Evolutionary conservation across 2,888 invertebrate species (phyloP).

Genomic region (Nipponacmea schrenckii): DNA sequence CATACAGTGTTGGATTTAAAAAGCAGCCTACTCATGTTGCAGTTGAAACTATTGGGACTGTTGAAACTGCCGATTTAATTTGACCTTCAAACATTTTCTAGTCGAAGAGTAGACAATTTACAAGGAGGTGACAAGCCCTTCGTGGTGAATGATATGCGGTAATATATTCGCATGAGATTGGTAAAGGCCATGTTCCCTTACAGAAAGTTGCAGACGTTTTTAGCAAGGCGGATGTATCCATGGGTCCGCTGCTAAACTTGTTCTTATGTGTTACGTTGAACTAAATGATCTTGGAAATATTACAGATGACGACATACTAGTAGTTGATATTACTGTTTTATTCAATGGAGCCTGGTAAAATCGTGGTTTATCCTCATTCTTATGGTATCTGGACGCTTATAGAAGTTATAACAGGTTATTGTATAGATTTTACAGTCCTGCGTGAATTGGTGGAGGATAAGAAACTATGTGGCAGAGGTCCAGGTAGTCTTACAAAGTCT

Average conservation of each 20-base stretch:
- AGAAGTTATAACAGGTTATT: neutral
- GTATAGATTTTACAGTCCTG: slow-evolving; percentile 5
- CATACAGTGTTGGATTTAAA: too few species aligned
- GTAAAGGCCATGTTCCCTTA: neutral
- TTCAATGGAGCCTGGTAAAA: too few species aligned
- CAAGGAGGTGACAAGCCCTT: neutral
- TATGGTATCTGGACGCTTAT: too few species aligned
- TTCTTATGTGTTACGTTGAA: neutral
- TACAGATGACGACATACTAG: too few species aligned
- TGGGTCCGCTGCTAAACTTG: neutral
- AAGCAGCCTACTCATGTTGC: too few species aligned
- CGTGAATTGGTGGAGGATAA: slow-evolving; percentile 13
- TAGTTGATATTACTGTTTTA: too few species aligned
- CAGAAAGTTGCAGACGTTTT: neutral
- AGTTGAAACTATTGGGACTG: too few species aligned
- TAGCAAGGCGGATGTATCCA: neutral
- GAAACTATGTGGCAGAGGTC: slow-evolving; percentile 5
- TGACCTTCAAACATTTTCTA: too few species aligned
- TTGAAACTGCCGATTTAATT: too few species aligned
- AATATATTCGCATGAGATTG: neutral
- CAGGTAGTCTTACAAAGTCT: slow-evolving; percentile 5
- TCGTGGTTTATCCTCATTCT: too few species aligned
- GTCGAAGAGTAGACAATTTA: neutral
- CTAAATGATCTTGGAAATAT: neutral
- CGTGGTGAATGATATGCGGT: neutral